These are phyloP conservation scores for Chrysotoxum bicinctum DNA, from an alignment of 2,888 invertebrate genomes.

Conservation along the genomic window DNA sequence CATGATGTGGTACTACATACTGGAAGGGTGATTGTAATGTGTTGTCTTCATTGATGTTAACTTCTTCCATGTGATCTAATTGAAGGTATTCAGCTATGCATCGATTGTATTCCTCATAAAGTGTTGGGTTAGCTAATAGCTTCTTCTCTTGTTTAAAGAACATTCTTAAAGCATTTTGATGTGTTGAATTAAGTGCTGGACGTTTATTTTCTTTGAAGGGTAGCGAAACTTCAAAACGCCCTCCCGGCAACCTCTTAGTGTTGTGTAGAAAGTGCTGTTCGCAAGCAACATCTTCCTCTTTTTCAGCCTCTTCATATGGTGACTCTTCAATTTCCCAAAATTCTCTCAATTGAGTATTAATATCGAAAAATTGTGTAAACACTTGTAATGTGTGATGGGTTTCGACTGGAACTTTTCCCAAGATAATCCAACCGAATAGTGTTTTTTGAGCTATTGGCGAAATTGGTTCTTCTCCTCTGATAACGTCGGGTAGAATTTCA, in stretches of 20 bases:
- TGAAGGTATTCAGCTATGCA: background rate
- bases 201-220: too few relatives aligned
- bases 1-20: background rate
- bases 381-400: background rate
- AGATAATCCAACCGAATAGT: slow-evolving; percentile 5
- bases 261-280: background rate
- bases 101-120: background rate
- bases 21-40: background rate
- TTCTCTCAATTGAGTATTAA: background rate
- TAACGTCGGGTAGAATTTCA: background rate
- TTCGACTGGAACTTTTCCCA: background rate
- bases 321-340: too few relatives aligned
- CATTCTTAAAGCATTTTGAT: background rate
- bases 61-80: background rate
- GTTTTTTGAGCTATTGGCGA: background rate
- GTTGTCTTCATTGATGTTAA: too few relatives aligned
- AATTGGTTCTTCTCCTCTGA: background rate
- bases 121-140: background rate
- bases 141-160: background rate
- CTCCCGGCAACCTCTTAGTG: background rate
- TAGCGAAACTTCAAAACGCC: too few relatives aligned
- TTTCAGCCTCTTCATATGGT: background rate
- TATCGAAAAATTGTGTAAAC: background rate
- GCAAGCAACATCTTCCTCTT: background rate
- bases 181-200: background rate